phyloP scores from a whole-genome alignment of 1,140 invertebrate genomes.

The Cyrtorhinus lividipennis region DNA sequence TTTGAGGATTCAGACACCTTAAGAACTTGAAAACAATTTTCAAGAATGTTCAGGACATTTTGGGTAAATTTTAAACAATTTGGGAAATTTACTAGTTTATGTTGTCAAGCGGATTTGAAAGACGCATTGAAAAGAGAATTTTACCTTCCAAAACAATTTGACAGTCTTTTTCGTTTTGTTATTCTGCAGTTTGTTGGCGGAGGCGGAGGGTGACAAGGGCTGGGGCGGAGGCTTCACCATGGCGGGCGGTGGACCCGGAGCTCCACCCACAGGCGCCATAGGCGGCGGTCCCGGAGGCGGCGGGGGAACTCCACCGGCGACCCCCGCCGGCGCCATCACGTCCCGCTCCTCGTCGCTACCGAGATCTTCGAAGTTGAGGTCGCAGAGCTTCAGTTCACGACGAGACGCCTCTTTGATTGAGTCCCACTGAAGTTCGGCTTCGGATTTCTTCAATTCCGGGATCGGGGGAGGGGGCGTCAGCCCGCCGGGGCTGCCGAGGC shows the following conservation, averaged over 20 bases:
- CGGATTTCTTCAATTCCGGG: constrained; percentile 67
- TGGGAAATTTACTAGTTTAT: too few relatives aligned
- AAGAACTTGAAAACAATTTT: too few relatives aligned
- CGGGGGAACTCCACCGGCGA: constrained; percentile 47
- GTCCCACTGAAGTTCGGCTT: constrained; percentile 92
- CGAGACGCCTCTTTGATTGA: constrained; percentile 66
- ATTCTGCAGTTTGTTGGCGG: constrained; percentile 34
- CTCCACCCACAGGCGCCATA: constrained; percentile 28
- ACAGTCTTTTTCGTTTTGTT: constrained; percentile 96
- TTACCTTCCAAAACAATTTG: constrained; percentile 86
- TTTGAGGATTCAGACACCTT: too few relatives aligned
- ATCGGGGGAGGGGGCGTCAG: constrained; percentile 34
- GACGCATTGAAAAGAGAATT: too few relatives aligned
- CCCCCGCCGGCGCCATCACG: constrained; percentile 41
- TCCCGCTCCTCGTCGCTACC: constrained; percentile 62
- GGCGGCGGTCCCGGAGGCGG: constrained; percentile 48
- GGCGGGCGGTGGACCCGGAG: constrained; percentile 30
- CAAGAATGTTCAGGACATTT: too few relatives aligned
- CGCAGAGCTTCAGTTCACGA: constrained; percentile 76
- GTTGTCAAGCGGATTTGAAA: too few relatives aligned
- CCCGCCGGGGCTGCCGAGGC: constrained; percentile 41
- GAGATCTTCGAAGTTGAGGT: constrained; percentile 92
- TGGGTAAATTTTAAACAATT: too few relatives aligned
- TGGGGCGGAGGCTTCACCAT: constrained; percentile 27
- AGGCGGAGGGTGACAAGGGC: constrained; percentile 28